These are phyloP conservation scores for Agapornis roseicollis DNA, from an alignment of 2,113 vertebrate genomes.

Conservation along the genomic window DNA sequence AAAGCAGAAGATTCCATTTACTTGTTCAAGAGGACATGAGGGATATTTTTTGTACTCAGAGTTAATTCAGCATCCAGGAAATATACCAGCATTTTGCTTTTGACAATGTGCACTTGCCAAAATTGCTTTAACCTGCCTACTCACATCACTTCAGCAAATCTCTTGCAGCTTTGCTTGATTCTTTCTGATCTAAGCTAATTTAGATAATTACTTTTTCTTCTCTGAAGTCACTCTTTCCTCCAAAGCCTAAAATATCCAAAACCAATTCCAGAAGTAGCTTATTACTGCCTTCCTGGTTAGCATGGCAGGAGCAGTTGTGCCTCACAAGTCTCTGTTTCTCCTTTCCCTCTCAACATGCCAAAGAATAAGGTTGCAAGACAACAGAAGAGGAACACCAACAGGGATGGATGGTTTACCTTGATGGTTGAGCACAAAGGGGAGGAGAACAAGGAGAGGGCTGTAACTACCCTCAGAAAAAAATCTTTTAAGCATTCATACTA, in stretches of 20 bases:
- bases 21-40: neutral
- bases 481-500: neutral
- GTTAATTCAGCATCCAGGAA: neutral
- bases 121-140: neutral
- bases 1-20: neutral
- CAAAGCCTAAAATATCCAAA: neutral
- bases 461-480: neutral
- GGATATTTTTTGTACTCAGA: neutral
- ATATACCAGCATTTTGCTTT: neutral
- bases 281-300: neutral
- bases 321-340: neutral
- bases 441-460: neutral
- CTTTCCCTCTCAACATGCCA: neutral
- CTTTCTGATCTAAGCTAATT: neutral
- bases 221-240: neutral
- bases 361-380: neutral
- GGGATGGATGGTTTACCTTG: neutral
- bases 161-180: neutral
- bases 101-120: neutral
- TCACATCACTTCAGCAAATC: neutral
- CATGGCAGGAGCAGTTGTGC: accelerated
- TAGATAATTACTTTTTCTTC: neutral
- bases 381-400: neutral
- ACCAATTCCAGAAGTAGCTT: neutral
- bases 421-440: neutral